Evolutionary conservation across 2,113 vertebrate genomes (phyloP), one percentile per base, ranked within the genome.

Genomic region (Erinaceus europaeus): DNA sequence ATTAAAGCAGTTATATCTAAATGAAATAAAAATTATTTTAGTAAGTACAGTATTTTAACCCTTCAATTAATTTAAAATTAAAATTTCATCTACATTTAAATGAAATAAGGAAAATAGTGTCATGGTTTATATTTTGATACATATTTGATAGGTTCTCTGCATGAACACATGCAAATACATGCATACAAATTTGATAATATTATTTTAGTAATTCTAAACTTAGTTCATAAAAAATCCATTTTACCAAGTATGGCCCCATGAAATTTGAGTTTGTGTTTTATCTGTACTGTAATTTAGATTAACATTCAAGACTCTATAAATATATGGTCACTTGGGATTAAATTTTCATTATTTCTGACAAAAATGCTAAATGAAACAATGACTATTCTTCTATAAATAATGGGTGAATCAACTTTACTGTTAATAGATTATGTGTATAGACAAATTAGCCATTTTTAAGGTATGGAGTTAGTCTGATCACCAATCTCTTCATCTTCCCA

Each of bases 171-270:
- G 23, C 11, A 27, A 20, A 64, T 27, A 40, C 7, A 73, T 20
- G 65, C 10, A 55, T 44, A 83, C n/a, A 90, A 74, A 89, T 25
- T 12, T 80, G 55, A 57, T 29, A 27, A 23, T 29, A 38, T 29
- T n/a, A 48, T 15, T 44, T 68, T 34, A 90, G 40, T 10, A 84
- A 90, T 62, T 88, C 20, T 82, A 76, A 93, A 48, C 25, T 90
- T 86, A 89, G 72, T 50, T 79, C 20, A 57, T 3, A 69, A 61
- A 68, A 79, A 90, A 36, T 42, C n/a, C 64, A 76, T 23, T 86
- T 36, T 46, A 1, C 57, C 25, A 61, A 78, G 34, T 73, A n/a
- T 4, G 29, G 34, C n/a, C 23, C 50, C 15, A 57, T 34, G 1
- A 91, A 79, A 59, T 76, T 36, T 82, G 57, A 64, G 2, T 73